Base-by-base conservation (phyloP, 2,113 vertebrate genomes). In the Chauna torquata region DNA sequence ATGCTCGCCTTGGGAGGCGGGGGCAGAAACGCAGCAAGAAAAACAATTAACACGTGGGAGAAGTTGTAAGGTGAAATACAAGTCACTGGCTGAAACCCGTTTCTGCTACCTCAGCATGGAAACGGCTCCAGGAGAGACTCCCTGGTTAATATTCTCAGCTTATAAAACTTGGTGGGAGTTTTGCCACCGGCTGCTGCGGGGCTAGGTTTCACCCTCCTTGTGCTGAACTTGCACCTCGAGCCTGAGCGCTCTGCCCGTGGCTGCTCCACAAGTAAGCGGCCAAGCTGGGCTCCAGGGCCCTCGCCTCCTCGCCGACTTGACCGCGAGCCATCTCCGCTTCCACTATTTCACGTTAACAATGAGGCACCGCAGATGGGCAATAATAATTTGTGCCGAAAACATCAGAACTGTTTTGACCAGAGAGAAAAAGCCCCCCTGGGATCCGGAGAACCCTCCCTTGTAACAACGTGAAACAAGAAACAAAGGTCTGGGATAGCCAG, bases 401-500 rank as follows among this genome's bases (percentile, higher is more conserved):
- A 97, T 92, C 91, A 88, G 11, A 94, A 88, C 90, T 86, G 16
- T 85, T 93, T 70, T 94, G 91, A 92, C 94, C 89, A 82, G 87
- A 93, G 89, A 94, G 66, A 92, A 94, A 95, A 97, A 83, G 86
- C 75, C 79, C 95, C 74, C 94, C 71, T 52, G 94, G 78, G 94
- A 97, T 55, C 64, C 13, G 8, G 42, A 65, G 94, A 94, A 94
- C 93, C 95, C 65, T 61, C 76, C 74, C 86, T 90, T 85, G 94
- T 95, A 96, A 96, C 80, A 94, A 95, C 89, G 9, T 87, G 94
- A 95, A 96, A 95, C 47, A 47, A 96, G 91, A 92, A 97, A 96
- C 94, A 96, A 97, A 95, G 96, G 93, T 94, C 93, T 59, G 78
- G 86, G 92, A 83, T 64, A 92, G 87, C 95, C 92, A 96, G 91